Percentiles rank a stretch among this genome's conserved stretches.
phyloP scores from a whole-genome alignment of 2,888 invertebrate genomes.

The Escarpia spicata region DNA sequence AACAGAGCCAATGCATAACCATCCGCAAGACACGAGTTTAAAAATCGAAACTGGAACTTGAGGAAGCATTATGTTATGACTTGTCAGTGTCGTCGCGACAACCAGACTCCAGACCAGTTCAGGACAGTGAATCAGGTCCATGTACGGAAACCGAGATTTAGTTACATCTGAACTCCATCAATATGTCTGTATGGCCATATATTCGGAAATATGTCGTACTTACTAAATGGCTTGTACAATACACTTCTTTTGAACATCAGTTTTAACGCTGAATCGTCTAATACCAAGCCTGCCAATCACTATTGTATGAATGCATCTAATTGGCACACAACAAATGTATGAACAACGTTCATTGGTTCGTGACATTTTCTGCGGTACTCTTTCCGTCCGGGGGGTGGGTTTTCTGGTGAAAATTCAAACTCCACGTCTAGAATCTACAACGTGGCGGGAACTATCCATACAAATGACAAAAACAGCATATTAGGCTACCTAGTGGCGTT shows the following conservation, averaged over 20 bases:
- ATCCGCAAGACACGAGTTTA: too few relatives aligned
- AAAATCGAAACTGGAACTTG: too few relatives aligned
- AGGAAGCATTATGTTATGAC: too few relatives aligned
- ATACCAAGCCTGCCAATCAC: neutral
- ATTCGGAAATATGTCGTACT: neutral
- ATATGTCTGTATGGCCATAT: neutral
- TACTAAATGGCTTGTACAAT: neutral
- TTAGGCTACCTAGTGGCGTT: neutral
- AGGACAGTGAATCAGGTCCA: too few relatives aligned
- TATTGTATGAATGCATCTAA: neutral
- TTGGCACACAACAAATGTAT: neutral
- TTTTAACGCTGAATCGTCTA: neutral
- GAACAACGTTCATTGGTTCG: neutral
- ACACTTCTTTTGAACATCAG: neutral
- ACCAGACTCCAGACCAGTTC: too few relatives aligned
- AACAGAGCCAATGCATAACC: too few relatives aligned
- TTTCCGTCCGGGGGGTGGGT: neutral
- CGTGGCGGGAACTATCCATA: neutral
- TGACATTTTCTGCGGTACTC: neutral
- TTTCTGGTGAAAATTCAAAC: neutral
- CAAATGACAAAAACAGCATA: neutral
- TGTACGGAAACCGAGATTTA: neutral
- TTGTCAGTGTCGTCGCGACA: too few relatives aligned
- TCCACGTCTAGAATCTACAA: neutral
- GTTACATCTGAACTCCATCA: neutral